These are phyloP conservation scores for Dryobates pubescens DNA, from an alignment of 2,797 vertebrate genomes.

Conservation along the genomic window DNA sequence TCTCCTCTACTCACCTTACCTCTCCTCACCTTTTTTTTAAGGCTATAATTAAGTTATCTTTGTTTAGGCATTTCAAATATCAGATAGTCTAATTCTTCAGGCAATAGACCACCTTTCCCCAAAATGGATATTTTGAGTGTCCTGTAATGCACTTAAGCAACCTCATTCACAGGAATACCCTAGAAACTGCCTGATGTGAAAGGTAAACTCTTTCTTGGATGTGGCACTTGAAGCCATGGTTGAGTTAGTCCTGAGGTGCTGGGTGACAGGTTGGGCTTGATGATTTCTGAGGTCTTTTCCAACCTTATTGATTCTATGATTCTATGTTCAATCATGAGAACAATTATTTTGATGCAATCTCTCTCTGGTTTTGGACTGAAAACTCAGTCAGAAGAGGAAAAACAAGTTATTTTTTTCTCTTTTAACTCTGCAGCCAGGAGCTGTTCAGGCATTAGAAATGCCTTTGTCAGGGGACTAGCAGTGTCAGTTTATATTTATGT, in stretches of 20 bases:
- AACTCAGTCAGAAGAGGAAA: neutral
- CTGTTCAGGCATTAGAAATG: constrained; percentile 32
- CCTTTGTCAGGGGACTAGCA: constrained; percentile 25
- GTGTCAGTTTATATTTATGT: constrained; percentile 48
- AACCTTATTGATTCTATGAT: too few species aligned
- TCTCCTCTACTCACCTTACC: rapidly evolving
- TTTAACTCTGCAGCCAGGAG: constrained; percentile 8
- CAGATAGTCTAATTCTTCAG: neutral
- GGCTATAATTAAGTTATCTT: neutral
- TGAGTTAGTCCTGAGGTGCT: too few species aligned
- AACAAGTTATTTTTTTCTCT: neutral
- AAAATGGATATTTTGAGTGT: neutral
- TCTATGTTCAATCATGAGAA: neutral
- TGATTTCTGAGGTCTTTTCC: too few species aligned
- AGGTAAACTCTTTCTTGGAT: neutral
- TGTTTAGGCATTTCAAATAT: neutral
- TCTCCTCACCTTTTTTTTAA: neutral
- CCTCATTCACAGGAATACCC: neutral
- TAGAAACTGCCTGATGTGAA: neutral
- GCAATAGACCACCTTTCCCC: neutral
- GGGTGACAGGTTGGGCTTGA: too few species aligned
- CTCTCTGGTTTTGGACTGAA: neutral
- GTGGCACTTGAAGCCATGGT: too few species aligned
- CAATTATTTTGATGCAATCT: neutral
- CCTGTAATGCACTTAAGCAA: rapidly evolving